A percentile compares a stretch with the other conserved stretches of the same genome.
These are phyloP conservation scores for Hirtodrosophila histrioides DNA, from an alignment of 2,888 invertebrate species.

Conservation along the genomic window DNA sequence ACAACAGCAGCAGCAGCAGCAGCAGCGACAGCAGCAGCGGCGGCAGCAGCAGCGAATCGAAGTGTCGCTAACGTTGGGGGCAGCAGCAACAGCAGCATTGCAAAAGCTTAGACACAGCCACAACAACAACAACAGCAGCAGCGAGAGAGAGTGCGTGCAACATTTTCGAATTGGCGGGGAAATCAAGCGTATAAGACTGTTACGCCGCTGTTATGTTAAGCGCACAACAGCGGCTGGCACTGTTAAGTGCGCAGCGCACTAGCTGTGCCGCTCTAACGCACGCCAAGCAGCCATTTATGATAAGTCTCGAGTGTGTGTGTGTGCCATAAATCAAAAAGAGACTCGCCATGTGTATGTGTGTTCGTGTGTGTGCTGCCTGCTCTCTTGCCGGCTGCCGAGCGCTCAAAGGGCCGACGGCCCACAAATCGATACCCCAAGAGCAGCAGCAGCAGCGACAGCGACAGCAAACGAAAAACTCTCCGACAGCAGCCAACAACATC, in stretches of 20 bases:
- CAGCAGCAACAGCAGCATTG: slow-evolving; percentile 32
- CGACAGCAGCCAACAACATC: slow-evolving; percentile 46
- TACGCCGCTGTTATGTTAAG: slow-evolving; percentile 34
- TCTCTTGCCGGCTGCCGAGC: slow-evolving; percentile 39
- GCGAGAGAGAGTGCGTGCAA: slow-evolving; percentile 46
- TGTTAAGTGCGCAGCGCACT: slow-evolving; percentile 35
- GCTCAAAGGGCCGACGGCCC: slow-evolving; percentile 44
- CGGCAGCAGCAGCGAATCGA: slow-evolving; percentile 62
- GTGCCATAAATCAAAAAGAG: slow-evolving; percentile 60
- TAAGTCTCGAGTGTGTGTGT: slow-evolving; percentile 15
- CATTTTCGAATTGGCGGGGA: slow-evolving; percentile 65
- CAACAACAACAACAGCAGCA: slow-evolving; percentile 17
- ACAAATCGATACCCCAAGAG: slow-evolving; percentile 50
- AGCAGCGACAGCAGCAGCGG: slow-evolving; percentile 7
- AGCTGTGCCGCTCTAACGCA: slow-evolving; percentile 64
- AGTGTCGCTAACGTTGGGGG: slow-evolving; percentile 58
- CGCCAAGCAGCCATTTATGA: slow-evolving; percentile 38
- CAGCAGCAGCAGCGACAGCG: slow-evolving; percentile 4
- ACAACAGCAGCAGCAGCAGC: slow-evolving; percentile 23
- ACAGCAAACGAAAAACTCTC: slow-evolving; percentile 33
- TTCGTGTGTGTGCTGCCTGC: slow-evolving; percentile 10
- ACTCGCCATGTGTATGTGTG: slow-evolving; percentile 10
- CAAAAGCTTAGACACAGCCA: slow-evolving; percentile 51
- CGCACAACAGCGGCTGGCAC: slow-evolving; percentile 26
- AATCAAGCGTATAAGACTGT: slow-evolving; percentile 67